Conservation (phyloP, 1,140 invertebrate genomes). For the Gerris buenoi region DNA sequence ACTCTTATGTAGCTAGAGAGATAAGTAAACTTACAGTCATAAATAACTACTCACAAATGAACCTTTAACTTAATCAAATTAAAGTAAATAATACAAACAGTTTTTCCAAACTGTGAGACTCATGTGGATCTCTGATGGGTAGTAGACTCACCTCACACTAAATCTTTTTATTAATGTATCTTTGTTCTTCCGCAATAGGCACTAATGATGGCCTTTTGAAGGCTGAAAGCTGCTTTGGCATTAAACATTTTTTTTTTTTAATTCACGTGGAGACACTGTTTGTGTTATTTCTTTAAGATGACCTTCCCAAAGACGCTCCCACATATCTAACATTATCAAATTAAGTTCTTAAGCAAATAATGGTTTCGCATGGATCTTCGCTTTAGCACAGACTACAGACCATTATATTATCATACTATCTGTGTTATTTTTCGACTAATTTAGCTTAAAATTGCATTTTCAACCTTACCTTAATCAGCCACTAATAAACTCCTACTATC, state of each 20-base stretch:
- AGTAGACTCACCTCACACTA: too few species aligned
- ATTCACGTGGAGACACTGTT: too few species aligned
- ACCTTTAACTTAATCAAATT: neutral
- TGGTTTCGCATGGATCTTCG: conserved; percentile 8
- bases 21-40: neutral
- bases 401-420: neutral
- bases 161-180: too few species aligned
- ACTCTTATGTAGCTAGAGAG: neutral
- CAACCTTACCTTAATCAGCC: conserved; percentile 14
- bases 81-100: too few species aligned
- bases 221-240: too few species aligned
- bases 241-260: too few species aligned
- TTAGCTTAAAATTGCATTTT: neutral
- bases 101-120: too few species aligned
- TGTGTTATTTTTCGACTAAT: neutral
- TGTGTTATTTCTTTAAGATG: too few species aligned
- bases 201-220: too few species aligned
- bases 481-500: conserved; percentile 25
- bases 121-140: too few species aligned
- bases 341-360: neutral
- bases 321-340: neutral
- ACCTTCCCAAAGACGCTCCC: too few species aligned
- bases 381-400: conserved; percentile 15
- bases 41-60: neutral
- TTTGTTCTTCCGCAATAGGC: too few species aligned